Evolutionary conservation across 2,797 vertebrate genomes (phyloP).

Genomic region (Meda fulgida): DNA sequence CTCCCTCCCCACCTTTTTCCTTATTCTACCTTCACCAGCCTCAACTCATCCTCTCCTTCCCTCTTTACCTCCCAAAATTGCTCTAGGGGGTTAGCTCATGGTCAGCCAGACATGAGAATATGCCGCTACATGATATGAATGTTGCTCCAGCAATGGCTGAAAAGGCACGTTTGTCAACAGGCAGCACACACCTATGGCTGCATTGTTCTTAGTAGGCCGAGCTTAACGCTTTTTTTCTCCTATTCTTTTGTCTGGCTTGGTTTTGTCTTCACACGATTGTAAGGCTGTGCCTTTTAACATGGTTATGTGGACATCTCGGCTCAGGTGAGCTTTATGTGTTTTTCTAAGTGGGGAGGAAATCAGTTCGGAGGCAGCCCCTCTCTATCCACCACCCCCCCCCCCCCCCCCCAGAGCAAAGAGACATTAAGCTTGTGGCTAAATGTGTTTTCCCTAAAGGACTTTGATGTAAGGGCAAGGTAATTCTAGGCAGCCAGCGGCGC

Average conservation of each 20-base stretch:
- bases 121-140: constrained; percentile 70
- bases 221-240: constrained; percentile 59
- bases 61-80: constrained; percentile 49
- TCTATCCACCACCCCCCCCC: constrained; percentile 62
- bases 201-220: constrained; percentile 72
- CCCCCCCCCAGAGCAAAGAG: constrained; percentile 49
- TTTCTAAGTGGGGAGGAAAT: constrained; percentile 42
- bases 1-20: constrained; percentile 41
- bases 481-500: constrained; percentile 45
- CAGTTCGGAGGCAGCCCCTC: constrained; percentile 52
- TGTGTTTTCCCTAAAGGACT: constrained; percentile 49
- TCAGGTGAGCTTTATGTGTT: constrained; percentile 55
- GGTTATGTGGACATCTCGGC: constrained; percentile 54
- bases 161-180: constrained; percentile 68
- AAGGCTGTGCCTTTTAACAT: constrained; percentile 57
- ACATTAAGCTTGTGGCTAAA: constrained; percentile 51
- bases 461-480: constrained; percentile 61
- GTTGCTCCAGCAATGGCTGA: constrained; percentile 68
- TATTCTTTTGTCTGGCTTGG: constrained; percentile 59
- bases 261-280: constrained; percentile 64
- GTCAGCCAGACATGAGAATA: constrained; percentile 69
- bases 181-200: constrained; percentile 67
- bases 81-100: constrained; percentile 67
- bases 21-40: constrained; percentile 43
- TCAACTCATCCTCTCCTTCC: constrained; percentile 38